phyloP scores from a whole-genome alignment of 2,113 vertebrate species.

The Jaculus jaculus region DNA sequence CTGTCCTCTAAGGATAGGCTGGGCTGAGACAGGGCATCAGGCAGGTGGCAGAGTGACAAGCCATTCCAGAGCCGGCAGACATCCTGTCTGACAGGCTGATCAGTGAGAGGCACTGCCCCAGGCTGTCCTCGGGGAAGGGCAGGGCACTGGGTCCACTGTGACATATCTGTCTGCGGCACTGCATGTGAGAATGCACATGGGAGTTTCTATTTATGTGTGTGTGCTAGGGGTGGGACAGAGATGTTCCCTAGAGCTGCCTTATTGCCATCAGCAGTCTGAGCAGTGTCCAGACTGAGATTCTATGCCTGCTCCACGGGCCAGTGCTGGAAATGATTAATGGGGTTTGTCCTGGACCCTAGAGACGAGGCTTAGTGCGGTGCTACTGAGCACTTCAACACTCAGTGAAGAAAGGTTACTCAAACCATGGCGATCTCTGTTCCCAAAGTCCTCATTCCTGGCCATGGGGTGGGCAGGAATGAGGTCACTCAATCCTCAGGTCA shows the following conservation, averaged over 20 bases:
- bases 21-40: neutral
- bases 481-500: neutral
- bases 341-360: neutral
- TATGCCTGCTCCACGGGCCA: neutral
- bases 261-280: neutral
- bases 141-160: neutral
- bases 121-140: neutral
- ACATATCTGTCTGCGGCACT: rapidly evolving
- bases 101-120: neutral
- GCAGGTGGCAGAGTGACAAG: neutral
- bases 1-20: neutral
- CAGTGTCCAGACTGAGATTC: neutral
- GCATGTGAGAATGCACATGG: rapidly evolving
- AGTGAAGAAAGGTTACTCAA: no score
- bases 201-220: neutral
- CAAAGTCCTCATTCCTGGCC: no score
- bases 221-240: neutral
- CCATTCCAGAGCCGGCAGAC: rapidly evolving
- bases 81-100: neutral
- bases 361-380: rapidly evolving
- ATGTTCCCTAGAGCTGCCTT: neutral
- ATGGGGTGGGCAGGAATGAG: rapidly evolving
- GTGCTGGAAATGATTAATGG: rapidly evolving
- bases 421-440: no score
- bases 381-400: neutral